Evolutionary conservation across 2,113 vertebrate species (phyloP), one percentile per base, ranked within the genome.

Genomic region (Narcine bancroftii): DNA sequence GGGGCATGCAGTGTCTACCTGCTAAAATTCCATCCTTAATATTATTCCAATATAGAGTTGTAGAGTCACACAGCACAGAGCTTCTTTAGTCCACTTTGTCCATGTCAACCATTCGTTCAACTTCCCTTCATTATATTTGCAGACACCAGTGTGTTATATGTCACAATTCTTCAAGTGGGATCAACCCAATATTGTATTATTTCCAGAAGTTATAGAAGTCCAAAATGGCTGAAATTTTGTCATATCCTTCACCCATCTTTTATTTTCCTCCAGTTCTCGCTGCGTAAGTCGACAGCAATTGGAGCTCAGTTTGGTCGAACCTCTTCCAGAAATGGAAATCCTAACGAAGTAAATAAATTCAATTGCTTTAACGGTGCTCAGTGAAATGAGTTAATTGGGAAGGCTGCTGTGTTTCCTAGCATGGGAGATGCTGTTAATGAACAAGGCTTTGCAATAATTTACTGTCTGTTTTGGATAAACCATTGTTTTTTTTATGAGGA

Each of bases 361-460:
- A 39, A 85, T 60, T 60, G 81, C 81, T 85, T 85, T 56, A 60
- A 85, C 53, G 2, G 50, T 1, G 81, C 81, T 85, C 81, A 85
- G 53, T 85, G 50, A 85, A 85, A 85, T 17, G 29, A 85, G 81
- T 36, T 85, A 85, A 85, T 85, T 85, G n/a, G 81, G 81, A 85
- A 85, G 81, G 81, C 81, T 85, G 56, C 81, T 85, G 53, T 33
- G 81, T 85, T 60, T 85, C 81, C 36, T 60, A 85, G 81, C 53
- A 60, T 85, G 81, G 81, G 53, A 60, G 81, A 85, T n/a, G 29
- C 33, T 60, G 50, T 85, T 85, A n/a, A 60, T 50, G 33, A 85
- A 56, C 5, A 33, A 85, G 26, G 81, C 81, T 33, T 60, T 85
- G 81, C 53, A 26, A 89, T 89, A 42, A 89, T 89, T 66, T 69